Base-by-base conservation (phyloP, 2,797 vertebrate genomes). In the Acrossocheilus wenchowensis region DNA sequence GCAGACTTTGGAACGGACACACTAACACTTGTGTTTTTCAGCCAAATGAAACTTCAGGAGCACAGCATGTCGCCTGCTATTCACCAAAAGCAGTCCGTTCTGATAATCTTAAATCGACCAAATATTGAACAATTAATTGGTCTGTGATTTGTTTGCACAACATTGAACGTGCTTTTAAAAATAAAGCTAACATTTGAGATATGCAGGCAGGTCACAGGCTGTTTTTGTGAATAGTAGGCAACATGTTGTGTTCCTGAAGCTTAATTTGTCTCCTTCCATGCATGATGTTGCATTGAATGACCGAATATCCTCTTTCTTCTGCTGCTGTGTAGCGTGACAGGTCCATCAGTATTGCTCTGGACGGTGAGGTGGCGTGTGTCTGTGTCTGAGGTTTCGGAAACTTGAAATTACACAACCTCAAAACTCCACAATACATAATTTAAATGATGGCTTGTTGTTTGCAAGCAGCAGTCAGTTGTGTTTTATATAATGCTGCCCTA, bases 221-320 rank as follows among this genome's bases (percentile, higher is more conserved):
- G 45, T 84, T 84, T 82, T 84, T 78, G 48, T 78, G 74, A 84
- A 78, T 79, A 36, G 66, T 36, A 60, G 48, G 21, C 83, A 71
- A 57, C 66, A 54, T 79, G 75, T 60, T 72, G 36, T 85, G 34
- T 68, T 26, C 36, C 71, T 64, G 52, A 75, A 82, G 71, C 84
- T 21, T 86, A 73, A 88, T 88, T 57, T 41, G 69, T 75, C 82
- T 82, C 66, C 83, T 77, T 89, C 78, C 57, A 88, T 77, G 80
- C 84, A 80, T 87, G 83, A 73, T 57, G 86, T 82, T 68, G 88
- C 89, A 90, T 81, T 78, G 68, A 82, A n/a, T 79, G 50, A 83
- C 34, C 36, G 34, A 72, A 84, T 86, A 72, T 54, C 84, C 64
- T 69, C 57, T 39, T 54, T 81, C 54, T 78, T 81, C 60, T 30